Percentiles rank a stretch among this genome's conserved stretches.
These are phyloP conservation scores for Microcebus griseorufus DNA, from an alignment of 2,113 vertebrate species.

Conservation along the genomic window DNA sequence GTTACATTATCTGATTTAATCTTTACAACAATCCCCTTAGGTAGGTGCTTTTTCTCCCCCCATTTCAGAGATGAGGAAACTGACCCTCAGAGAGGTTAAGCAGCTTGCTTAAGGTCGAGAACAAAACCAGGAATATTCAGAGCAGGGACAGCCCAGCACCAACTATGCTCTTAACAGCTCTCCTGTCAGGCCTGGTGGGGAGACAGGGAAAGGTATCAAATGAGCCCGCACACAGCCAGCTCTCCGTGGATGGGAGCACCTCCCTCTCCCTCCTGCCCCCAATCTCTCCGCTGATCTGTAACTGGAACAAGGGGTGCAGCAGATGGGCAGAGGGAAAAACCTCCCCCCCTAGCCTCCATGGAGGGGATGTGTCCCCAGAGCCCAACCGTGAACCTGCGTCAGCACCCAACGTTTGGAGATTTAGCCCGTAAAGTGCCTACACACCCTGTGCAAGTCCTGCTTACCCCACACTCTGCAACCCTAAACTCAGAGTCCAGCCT, in stretches of 20 bases:
- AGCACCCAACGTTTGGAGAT: not conserved
- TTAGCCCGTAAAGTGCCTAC: not conserved
- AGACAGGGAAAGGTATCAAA: not conserved
- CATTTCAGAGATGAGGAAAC: slow-evolving; percentile 28
- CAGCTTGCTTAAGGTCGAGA: slow-evolving; percentile 11
- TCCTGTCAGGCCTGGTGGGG: not conserved
- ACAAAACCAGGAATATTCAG: not conserved
- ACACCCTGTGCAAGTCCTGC: not conserved
- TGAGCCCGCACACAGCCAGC: not conserved
- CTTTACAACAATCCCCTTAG: not conserved
- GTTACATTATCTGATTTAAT: not conserved
- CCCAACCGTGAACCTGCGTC: not conserved
- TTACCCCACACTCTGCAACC: not conserved
- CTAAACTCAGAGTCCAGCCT: not conserved
- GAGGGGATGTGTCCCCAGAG: not conserved
- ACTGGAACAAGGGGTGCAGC: not conserved
- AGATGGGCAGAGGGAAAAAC: not conserved
- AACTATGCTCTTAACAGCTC: not conserved
- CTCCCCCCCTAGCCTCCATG: not conserved
- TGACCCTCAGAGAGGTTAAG: not conserved
- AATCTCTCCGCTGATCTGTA: not conserved
- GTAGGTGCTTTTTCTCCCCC: not conserved
- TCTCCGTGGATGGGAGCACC: not conserved
- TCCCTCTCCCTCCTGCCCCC: not conserved
- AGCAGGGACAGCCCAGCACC: not conserved